Evolutionary conservation across 2,888 invertebrate genomes (phyloP), one percentile per base, ranked within the genome.

Genomic region (Limenitis arthemis): DNA sequence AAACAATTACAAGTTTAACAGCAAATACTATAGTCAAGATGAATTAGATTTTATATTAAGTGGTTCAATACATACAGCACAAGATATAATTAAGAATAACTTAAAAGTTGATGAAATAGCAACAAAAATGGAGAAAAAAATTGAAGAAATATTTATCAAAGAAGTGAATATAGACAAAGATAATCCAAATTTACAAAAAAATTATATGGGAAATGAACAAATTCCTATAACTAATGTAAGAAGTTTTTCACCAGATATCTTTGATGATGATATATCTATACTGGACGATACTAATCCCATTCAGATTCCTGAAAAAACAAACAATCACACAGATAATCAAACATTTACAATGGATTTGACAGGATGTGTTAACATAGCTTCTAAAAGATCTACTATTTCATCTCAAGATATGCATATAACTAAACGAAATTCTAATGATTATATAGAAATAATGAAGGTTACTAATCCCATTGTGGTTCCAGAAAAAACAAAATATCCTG

Each of bases 241-340:
- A 68, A 76, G 83, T 62, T 59, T 61, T 56, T 86, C 87, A 4
- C 87, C 87, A 47, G 86, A 87, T 65, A 62, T 87, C 41, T 87
- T 87, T 76, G 87, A 80, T 68, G 86, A 86, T 68, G 86, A 86
- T 61, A 56, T 61, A 1, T 66, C 68, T 28, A 61, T 74, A 12
- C 49, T 65, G 44, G 60, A 64, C 37, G 59, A 58, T n/a, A 50
- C 53, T 8, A 55, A 55, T n/a, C n/a, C 34, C 44, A 55, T 50
- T 49, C 31, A 30, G 50, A 32, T 32, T 41, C 49, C 55, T 55
- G 58, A 64, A 48, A 47, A 62, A 39, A 38, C 4, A 9, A 6
- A 47, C 55, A 36, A 20, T 32, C 38, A 39, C 20, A 33, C 28
- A 50, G 50, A 44, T 8, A 51, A 44, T 41, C 32, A 47, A 39